A percentile compares a stretch with the other conserved stretches of the same genome.
Evolutionary conservation across 2,888 invertebrate species (phyloP).

Genomic region (Perithous albicinctus): DNA sequence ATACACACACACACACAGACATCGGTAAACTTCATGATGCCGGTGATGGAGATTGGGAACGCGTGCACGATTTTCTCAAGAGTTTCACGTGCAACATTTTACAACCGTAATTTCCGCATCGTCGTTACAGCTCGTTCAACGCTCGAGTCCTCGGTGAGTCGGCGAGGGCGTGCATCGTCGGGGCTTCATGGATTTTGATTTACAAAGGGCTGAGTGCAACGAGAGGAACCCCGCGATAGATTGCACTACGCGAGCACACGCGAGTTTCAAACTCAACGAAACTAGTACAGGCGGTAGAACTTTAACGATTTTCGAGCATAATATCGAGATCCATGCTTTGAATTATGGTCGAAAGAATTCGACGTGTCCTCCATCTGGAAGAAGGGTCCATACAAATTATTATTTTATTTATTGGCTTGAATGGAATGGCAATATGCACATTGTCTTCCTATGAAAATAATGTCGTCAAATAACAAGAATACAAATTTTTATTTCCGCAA

Average conservation of each 20-base stretch:
- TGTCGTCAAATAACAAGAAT: not conserved
- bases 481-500: not conserved
- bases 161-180: conserved; percentile 31
- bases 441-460: not conserved
- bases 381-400: too few relatives aligned
- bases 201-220: conserved; percentile 39
- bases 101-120: conserved; percentile 57
- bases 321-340: conserved; percentile 55
- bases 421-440: not conserved
- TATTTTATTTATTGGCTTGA: too few relatives aligned
- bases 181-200: conserved; percentile 60
- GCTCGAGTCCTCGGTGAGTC: conserved; percentile 39
- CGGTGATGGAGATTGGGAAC: conserved; percentile 25
- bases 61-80: conserved; percentile 38
- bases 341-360: conserved; percentile 56
- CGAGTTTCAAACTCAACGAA: conserved; percentile 34
- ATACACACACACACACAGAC: not conserved
- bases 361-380: conserved; percentile 33
- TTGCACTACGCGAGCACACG: conserved; percentile 14
- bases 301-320: conserved; percentile 56
- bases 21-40: not conserved
- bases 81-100: conserved; percentile 53
- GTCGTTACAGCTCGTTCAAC: conserved; percentile 27
- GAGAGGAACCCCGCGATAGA: conserved; percentile 1
- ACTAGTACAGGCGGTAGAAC: conserved; percentile 49